phyloP scores from a whole-genome alignment of 1,140 invertebrate genomes.

The Manduca sexta region DNA sequence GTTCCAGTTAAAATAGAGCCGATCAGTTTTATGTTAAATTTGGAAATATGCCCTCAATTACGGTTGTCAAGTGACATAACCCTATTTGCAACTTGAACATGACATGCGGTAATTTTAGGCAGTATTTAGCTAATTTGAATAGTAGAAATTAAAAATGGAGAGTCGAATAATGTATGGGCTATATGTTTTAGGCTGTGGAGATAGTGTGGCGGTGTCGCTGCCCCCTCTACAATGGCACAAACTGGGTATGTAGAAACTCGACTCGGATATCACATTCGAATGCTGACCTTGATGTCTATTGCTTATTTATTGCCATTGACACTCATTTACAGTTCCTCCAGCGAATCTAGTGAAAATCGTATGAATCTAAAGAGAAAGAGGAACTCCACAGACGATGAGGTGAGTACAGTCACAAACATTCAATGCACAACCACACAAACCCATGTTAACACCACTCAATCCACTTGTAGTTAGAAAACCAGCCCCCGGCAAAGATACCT shows the following conservation, averaged over 20 bases:
- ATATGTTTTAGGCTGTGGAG: constrained; percentile 43
- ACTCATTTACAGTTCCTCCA: constrained; percentile 44
- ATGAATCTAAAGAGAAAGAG: constrained; percentile 58
- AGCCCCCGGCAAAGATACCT: constrained; percentile 53
- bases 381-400: constrained; percentile 65
- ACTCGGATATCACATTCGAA: constrained; percentile 22
- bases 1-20: constrained; percentile 20
- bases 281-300: constrained; percentile 40
- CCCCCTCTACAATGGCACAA: constrained; percentile 53
- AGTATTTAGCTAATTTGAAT: constrained; percentile 27
- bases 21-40: constrained; percentile 21
- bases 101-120: constrained; percentile 68
- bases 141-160: constrained; percentile 10
- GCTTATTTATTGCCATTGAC: constrained; percentile 30
- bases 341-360: constrained; percentile 50
- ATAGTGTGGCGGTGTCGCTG: constrained; percentile 29
- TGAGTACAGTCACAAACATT: constrained; percentile 19
- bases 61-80: constrained; percentile 70
- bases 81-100: constrained; percentile 65
- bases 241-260: constrained; percentile 50
- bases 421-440: not conserved
- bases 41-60: constrained; percentile 39
- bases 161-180: constrained; percentile 21
- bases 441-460: constrained; percentile 1
- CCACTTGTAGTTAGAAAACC: constrained; percentile 50